Evolutionary conservation across 2,888 invertebrate species (phyloP), one percentile per base, ranked within the genome.

Genomic region (Ochlodes sylvanus): DNA sequence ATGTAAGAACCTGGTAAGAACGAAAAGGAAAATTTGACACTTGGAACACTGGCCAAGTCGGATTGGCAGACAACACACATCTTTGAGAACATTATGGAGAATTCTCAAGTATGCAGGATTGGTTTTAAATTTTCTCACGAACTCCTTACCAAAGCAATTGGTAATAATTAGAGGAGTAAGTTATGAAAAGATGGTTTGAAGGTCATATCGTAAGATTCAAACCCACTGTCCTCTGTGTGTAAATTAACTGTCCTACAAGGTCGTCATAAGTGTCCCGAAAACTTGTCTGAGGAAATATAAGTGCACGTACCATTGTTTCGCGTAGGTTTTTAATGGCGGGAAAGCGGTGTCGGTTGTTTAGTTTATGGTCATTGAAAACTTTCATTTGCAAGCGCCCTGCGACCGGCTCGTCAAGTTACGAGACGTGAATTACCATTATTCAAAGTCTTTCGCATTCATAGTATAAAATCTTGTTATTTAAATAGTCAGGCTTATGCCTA

Each of bases 361-460:
- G 58, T 58, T 58, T 58, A 60, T 66, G 65, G 58, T 52, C 52
- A 66, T 52, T 66, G 58, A 66, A 58, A 60, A 66, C 65, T 66
- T 66, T 66, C 65, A 66, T 60, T 66, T 64, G 57, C 64, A 64
- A 56, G 34, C 57, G 62, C 38, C 65, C 41, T 54, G 50, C 38
- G 38, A 41, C 15, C 41, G 54, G 41, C 41, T 63, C 41, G 54
- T 34, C 55, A 34, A 34, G 55, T 55, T 32, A 9, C 55, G 7
- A 32, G 34, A 15, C 34, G 52, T 52, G 55, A 15, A 55, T 55
- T 55, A 55, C 34, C 55, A 34, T 55, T 27, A 52, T 27, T 27
- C 17, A 47, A 52, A 14, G 50, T 52, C 21, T 21, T 27, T 52
- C 7, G 14, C 52, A 52, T 21, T 4, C 21, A 27, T 9, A 52